Percentiles rank a stretch among this genome's conserved stretches.
Conservation (phyloP, 2,888 invertebrate genomes). For the Apotomis capreana region DNA sequence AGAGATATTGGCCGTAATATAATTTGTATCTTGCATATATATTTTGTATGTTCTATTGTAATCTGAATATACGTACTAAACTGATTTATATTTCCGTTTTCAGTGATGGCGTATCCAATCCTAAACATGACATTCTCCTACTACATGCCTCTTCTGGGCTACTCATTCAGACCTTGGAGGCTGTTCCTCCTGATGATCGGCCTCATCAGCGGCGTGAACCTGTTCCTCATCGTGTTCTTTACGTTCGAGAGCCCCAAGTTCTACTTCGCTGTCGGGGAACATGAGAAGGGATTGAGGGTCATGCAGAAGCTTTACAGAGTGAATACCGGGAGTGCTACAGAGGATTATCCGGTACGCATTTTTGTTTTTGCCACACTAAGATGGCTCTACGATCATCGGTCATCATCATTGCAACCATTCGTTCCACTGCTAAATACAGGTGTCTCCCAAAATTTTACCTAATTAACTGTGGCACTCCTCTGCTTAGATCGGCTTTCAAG, state of each 20-base stretch:
- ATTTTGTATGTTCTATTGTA: too few species aligned
- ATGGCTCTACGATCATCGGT: too few species aligned
- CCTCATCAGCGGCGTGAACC: constrained; percentile 9
- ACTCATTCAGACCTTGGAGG: constrained; percentile 27
- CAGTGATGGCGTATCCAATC: constrained; percentile 22
- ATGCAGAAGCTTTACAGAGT: constrained; percentile 29
- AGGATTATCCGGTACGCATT: constrained; percentile 19
- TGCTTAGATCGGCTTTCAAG: too few species aligned
- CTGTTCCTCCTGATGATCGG: constrained; percentile 20
- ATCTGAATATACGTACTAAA: neutral
- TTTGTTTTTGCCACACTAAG: too few species aligned
- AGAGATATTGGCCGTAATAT: too few species aligned
- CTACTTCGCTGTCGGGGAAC: constrained; percentile 26
- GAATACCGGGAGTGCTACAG: constrained; percentile 12
- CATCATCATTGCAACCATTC: too few species aligned
- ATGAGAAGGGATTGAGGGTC: constrained; percentile 18
- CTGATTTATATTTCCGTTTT: neutral
- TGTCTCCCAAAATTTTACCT: too few species aligned
- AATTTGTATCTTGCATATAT: too few species aligned
- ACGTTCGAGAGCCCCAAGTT: constrained; percentile 33
- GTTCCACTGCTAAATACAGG: too few species aligned
- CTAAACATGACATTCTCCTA: constrained; percentile 23
- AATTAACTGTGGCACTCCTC: too few species aligned
- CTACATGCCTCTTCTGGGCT: constrained; percentile 27
- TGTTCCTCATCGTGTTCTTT: constrained; percentile 22